Base-by-base conservation (phyloP, 2,113 vertebrate species). In the Gymnorhina tibicen region DNA sequence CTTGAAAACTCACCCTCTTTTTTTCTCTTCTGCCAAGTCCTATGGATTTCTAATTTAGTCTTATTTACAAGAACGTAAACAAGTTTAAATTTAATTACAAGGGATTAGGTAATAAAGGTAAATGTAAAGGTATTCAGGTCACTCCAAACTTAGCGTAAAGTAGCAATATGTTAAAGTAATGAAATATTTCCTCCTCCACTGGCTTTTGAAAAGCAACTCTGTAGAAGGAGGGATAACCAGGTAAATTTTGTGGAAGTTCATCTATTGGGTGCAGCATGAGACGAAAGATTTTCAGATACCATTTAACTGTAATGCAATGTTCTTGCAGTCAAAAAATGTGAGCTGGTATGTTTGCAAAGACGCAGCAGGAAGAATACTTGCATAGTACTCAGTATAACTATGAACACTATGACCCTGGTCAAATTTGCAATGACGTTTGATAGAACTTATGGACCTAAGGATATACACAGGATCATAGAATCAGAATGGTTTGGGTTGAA, bases 341-440 rank as follows among this genome's bases (percentile, higher is more conserved):
- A 39, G 3, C 11, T 50, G 22, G 3, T 37, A n/a, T 5, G 10
- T 4, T 63, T 74, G 15, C 19, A 49, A 68, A 72, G 16, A 27
- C 32, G 22, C 5, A 84, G 15, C 9, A 47, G 16, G 52, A 20
- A 53, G 9, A 76, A 77, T 41, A 52, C 22, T 39, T 35, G 9
- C 17, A 16, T 30, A 26, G 1, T 24, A 41, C 3, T 56, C 3
- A 1, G 6, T 20, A 27, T 11, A 39, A 55, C 3, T 0, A 3
- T 33, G 15, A 20, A 41, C 7, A 19, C 6, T 11, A 20, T 33
- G 41, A 24, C 2, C 11, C 3, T 28, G 8, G 9, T 46, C 11
- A 44, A 33, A 78, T 74, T 53, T 81, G 2, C 8, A 16, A 20
- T 9, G 21, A 73, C 6, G 1, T 47, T 52, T 87, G 11, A 7